Base-by-base conservation (phyloP, 2,113 vertebrate species). In the Rattus rattus region DNA sequence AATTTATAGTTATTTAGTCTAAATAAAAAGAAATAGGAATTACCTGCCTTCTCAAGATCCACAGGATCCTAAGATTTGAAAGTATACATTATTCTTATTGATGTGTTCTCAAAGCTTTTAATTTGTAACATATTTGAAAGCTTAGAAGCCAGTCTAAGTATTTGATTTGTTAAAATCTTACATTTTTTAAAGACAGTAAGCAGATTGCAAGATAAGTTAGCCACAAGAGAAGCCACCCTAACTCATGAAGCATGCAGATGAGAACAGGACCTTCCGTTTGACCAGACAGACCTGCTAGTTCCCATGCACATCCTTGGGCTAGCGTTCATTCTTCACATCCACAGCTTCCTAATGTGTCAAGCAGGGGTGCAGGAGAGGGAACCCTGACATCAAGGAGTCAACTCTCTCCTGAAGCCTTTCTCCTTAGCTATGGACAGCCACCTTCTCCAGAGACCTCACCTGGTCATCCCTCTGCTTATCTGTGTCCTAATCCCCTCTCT, bases 311-410 rank as follows among this genome's bases (percentile, higher is more conserved):
- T 39, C 36, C 10, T 24, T 61, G 80, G 56, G 80, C 80, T 56
- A 61, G 56, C 56, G 8, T 83, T 83, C 56, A 39, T 54, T n/a
- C 22, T 26, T 61, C 36, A 61, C 80, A 61, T 28, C 36, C 80
- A 39, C 14, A n/a, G 56, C 36, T 61, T 83, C 54, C 12, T 26
- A 9, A 61, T 39, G 36, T 39, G 56, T 61, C 80, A 61, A 28
- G 79, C 33, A 89, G 54, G n/a, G 24, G 33, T 26, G 13, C 36
- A 30, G 26, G n/a, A 26, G 39, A 26, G 16, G 11, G 26, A 79
- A 72, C 30, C 69, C 2, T 14, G 6, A 16, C 22, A 8, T 26
- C 11, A 0, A 7, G 36, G 76, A 12, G 1, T 54, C 2, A 0
- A 16, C 56, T 49, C 49, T 85, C 81, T 88, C 6, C 73, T 10